Evolutionary conservation across 2,113 vertebrate species (phyloP).

Genomic region (Plecturocebus donacophilus): DNA sequence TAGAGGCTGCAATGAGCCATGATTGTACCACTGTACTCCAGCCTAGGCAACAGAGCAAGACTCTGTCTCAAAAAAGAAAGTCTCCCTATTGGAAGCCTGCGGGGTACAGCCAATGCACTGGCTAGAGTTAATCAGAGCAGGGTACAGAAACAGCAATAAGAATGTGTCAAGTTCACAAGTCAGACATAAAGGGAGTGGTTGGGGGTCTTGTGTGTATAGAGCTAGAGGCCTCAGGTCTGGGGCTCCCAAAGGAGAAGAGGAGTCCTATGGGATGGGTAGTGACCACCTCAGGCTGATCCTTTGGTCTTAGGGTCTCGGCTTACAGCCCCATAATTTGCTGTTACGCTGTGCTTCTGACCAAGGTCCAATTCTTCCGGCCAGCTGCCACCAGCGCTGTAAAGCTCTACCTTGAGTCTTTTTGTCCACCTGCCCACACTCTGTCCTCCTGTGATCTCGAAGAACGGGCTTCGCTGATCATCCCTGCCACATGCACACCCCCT

Average conservation of each 20-base stretch:
- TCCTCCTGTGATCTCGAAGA: background rate
- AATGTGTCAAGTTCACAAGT: background rate
- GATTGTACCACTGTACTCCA: too few relatives aligned
- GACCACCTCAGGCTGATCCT: background rate
- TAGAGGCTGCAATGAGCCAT: too few relatives aligned
- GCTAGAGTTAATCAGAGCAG: background rate
- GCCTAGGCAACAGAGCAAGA: too few relatives aligned
- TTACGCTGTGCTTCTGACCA: background rate
- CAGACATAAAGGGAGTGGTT: background rate
- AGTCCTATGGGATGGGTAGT: background rate
- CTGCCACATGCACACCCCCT: rapidly evolving
- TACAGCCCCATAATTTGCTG: background rate
- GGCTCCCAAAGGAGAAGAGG: background rate
- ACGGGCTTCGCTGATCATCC: too few relatives aligned
- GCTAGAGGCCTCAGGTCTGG: background rate
- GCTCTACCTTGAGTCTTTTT: background rate
- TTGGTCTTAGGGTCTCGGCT: rapidly evolving
- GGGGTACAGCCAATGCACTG: background rate
- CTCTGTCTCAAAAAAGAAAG: too few relatives aligned
- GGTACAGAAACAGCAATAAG: background rate
- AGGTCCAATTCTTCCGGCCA: background rate
- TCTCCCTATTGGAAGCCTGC: rapidly evolving
- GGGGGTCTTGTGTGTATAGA: background rate
- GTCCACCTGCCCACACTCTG: too few relatives aligned
- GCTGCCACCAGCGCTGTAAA: background rate